Evolutionary conservation across 1,140 invertebrate species (phyloP).

Genomic region (Planococcus citri): DNA sequence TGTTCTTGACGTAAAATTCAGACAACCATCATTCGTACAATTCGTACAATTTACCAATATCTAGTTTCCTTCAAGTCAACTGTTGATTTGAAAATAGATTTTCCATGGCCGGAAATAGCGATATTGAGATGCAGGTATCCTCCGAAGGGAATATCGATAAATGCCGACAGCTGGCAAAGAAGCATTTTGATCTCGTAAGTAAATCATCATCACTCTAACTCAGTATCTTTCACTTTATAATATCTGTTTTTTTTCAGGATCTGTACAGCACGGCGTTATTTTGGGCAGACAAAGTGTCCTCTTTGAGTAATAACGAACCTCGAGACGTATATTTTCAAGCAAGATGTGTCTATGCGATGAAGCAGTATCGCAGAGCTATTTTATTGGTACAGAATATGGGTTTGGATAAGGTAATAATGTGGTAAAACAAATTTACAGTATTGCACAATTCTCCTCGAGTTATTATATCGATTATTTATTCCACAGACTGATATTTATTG

Average conservation of each 20-base stretch:
- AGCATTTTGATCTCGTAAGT: neutral
- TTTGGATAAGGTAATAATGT: slow-evolving; percentile 60
- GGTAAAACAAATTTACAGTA: too few species aligned
- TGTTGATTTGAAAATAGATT: neutral
- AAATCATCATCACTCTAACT: neutral
- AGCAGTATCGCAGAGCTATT: slow-evolving; percentile 79
- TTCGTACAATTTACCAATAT: too few species aligned
- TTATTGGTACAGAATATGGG: slow-evolving; percentile 64
- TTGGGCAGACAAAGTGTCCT: slow-evolving; percentile 87
- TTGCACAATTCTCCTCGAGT: too few species aligned
- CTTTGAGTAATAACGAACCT: slow-evolving; percentile 56
- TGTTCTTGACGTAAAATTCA: too few species aligned
- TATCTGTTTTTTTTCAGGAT: slow-evolving; percentile 42
- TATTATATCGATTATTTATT: too few species aligned
- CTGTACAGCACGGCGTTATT: slow-evolving; percentile 73
- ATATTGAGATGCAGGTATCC: slow-evolving; percentile 1
- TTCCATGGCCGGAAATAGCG: neutral
- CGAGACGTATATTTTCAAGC: slow-evolving; percentile 78
- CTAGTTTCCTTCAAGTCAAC: too few species aligned
- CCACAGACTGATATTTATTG: slow-evolving; percentile 62
- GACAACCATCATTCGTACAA: too few species aligned
- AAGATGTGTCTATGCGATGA: slow-evolving; percentile 76
- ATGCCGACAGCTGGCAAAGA: neutral
- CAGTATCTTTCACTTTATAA: neutral
- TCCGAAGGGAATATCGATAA: neutral